Percentiles rank a stretch among this genome's conserved stretches.
These are phyloP conservation scores for Zygothrica quintamaculata DNA, from an alignment of 2,888 invertebrate species.

Conservation along the genomic window DNA sequence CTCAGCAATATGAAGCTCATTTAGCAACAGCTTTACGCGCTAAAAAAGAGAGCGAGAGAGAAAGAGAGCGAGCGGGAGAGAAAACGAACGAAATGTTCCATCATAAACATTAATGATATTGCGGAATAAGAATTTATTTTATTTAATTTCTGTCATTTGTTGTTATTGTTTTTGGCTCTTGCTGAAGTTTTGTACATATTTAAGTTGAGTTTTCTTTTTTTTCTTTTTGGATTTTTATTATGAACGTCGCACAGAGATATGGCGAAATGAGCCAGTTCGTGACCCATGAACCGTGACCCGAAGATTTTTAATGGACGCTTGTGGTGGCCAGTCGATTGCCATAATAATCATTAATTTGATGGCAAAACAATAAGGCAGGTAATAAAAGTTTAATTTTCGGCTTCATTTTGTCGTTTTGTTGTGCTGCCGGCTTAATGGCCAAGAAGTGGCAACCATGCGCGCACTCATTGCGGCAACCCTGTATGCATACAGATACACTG, in stretches of 20 bases:
- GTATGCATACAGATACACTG: slow-evolving; percentile 12
- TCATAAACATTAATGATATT: slow-evolving; percentile 69
- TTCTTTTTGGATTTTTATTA: slow-evolving; percentile 71
- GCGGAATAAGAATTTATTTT: slow-evolving; percentile 70
- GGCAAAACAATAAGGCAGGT: slow-evolving; percentile 80
- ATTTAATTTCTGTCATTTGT: slow-evolving; percentile 56
- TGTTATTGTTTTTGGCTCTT: slow-evolving; percentile 20
- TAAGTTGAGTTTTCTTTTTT: no score
- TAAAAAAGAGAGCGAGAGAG: slow-evolving; percentile 1
- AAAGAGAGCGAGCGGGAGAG: neutral
- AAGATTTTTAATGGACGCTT: slow-evolving; percentile 66
- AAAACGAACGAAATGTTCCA: slow-evolving; percentile 25
- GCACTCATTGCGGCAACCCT: slow-evolving; percentile 15
- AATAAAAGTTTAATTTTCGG: slow-evolving; percentile 77
- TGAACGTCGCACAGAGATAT: slow-evolving; percentile 38
- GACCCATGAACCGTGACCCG: slow-evolving; percentile 19
- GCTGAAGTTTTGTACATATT: no score
- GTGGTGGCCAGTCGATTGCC: slow-evolving; percentile 69
- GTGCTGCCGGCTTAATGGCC: slow-evolving; percentile 49
- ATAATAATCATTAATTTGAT: slow-evolving; percentile 81
- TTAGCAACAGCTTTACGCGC: slow-evolving; percentile 31
- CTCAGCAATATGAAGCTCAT: slow-evolving; percentile 18
- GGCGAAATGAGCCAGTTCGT: slow-evolving; percentile 31
- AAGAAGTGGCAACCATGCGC: slow-evolving; percentile 30
- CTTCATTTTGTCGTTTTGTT: slow-evolving; percentile 38